phyloP scores from a whole-genome alignment of 2,113 vertebrate species.

The Nestor notabilis region DNA sequence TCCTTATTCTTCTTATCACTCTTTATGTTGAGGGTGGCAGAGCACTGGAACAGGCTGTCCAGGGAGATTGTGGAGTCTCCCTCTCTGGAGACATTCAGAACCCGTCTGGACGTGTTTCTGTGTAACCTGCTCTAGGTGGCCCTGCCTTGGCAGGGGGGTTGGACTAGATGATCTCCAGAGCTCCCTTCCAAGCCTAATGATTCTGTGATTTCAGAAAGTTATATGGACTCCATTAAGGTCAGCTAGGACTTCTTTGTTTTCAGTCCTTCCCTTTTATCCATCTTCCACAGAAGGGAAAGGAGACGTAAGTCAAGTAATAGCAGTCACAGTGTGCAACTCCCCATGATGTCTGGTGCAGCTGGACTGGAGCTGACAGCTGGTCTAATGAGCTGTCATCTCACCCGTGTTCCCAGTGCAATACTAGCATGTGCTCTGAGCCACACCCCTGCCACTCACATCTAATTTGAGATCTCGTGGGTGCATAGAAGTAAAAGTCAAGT shows the following conservation, averaged over 20 bases:
- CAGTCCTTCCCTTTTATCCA: neutral
- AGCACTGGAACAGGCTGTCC: neutral
- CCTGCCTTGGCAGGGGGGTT: neutral
- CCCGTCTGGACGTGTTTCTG: neutral
- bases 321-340: neutral
- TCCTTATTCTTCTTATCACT: neutral
- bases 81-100: neutral
- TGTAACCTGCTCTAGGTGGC: neutral
- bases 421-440: neutral
- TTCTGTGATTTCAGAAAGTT: neutral
- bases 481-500: slow-evolving; percentile 24
- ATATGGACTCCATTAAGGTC: neutral
- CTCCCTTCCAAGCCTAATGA: neutral
- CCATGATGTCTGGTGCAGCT: neutral
- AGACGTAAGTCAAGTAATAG: neutral
- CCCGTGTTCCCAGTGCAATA: neutral
- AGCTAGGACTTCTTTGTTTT: neutral
- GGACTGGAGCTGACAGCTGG: neutral
- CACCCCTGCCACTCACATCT: neutral
- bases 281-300: neutral
- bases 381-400: neutral
- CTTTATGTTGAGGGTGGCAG: neutral
- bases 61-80: neutral
- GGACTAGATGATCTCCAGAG: neutral
- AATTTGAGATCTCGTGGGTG: neutral